These are phyloP conservation scores for Pseudoips prasinana DNA, from an alignment of 2,888 invertebrate genomes.

Conservation along the genomic window DNA sequence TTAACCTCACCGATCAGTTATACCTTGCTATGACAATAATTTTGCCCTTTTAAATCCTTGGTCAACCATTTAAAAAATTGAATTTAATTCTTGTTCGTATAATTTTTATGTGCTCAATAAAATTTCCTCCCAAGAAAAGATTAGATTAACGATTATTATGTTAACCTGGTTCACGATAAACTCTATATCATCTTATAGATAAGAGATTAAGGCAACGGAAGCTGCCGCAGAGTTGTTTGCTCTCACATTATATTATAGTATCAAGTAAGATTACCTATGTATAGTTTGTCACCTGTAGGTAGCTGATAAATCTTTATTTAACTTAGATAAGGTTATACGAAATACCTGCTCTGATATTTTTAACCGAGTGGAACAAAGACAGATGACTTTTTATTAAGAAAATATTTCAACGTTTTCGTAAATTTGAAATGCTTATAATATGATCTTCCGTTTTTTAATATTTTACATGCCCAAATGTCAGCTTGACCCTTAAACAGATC, in stretches of 20 bases:
- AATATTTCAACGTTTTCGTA: too few relatives aligned
- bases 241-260: slow-evolving; percentile 60
- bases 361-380: slow-evolving; percentile 5
- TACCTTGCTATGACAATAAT: too few relatives aligned
- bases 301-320: slow-evolving; percentile 70
- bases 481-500: too few relatives aligned
- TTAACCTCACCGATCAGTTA: too few relatives aligned
- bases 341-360: slow-evolving; percentile 28
- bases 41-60: too few relatives aligned
- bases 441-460: too few relatives aligned
- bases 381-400: slow-evolving; percentile 5
- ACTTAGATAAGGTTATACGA: slow-evolving; percentile 60
- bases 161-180: slow-evolving; percentile 47
- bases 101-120: slow-evolving; percentile 2
- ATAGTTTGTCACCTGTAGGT: slow-evolving; percentile 69
- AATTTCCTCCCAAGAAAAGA: slow-evolving; percentile 20
- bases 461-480: too few relatives aligned
- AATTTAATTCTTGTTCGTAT: not conserved
- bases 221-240: slow-evolving; percentile 71
- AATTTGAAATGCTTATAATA: too few relatives aligned
- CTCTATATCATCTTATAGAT: slow-evolving; percentile 51
- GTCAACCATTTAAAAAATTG: too few relatives aligned
- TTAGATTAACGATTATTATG: slow-evolving; percentile 46
- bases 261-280: slow-evolving; percentile 65
- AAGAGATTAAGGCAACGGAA: slow-evolving; percentile 72